phyloP scores from a whole-genome alignment of 2,113 vertebrate genomes.

The Stomatorhinus ivindoensis region DNA sequence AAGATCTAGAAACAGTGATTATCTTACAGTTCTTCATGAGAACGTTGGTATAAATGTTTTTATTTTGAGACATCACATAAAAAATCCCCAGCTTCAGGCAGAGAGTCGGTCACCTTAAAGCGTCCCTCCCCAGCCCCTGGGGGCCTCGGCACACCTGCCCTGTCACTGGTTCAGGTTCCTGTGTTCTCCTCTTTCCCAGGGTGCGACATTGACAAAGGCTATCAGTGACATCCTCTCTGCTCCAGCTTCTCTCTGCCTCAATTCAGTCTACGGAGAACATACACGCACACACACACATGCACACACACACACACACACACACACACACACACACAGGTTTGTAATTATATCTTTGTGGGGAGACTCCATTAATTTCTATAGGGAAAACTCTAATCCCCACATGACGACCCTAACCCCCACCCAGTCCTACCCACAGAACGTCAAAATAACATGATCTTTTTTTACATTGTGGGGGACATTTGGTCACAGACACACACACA shows the following conservation, averaged over 20 bases:
- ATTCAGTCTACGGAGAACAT: not conserved
- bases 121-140: not conserved
- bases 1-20: not conserved
- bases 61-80: not conserved
- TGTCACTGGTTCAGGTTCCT: not conserved
- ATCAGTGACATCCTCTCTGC: not conserved
- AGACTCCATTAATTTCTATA: too few species aligned
- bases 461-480: too few species aligned
- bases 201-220: not conserved
- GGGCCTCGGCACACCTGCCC: not conserved
- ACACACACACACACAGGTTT: not conserved
- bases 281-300: constrained; percentile 12
- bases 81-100: not conserved
- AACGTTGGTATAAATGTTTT: not conserved
- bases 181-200: not conserved
- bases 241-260: not conserved
- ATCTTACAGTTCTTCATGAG: not conserved
- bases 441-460: too few species aligned
- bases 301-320: not conserved
- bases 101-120: not conserved
- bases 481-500: constrained; percentile 9
- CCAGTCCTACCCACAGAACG: too few species aligned
- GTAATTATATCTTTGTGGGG: too few species aligned
- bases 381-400: too few species aligned
- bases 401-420: too few species aligned